Conservation (phyloP, 2,797 vertebrate species). For the Hylomyscus alleni region DNA sequence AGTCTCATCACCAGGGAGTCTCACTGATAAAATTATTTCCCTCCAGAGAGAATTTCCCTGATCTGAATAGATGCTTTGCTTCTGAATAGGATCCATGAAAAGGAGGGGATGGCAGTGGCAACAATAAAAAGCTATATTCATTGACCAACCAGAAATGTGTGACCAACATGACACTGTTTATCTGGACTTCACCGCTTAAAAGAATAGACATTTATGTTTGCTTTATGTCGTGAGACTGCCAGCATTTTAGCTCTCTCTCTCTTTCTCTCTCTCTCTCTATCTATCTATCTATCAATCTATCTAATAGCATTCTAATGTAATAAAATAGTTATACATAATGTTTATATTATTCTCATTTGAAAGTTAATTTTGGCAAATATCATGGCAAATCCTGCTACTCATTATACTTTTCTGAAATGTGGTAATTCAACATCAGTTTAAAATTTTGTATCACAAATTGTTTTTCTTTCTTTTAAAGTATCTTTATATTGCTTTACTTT, state of each 20-base stretch:
- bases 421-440: slow-evolving; percentile 10
- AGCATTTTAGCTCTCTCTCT: slow-evolving; percentile 32
- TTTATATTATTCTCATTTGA: slow-evolving; percentile 18
- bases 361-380: slow-evolving; percentile 15
- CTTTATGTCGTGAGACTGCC: slow-evolving; percentile 72
- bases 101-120: slow-evolving; percentile 70
- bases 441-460: slow-evolving; percentile 48
- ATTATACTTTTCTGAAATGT: not conserved
- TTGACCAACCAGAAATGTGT: slow-evolving; percentile 84
- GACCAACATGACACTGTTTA: slow-evolving; percentile 86
- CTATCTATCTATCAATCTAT: too few species aligned
- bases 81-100: slow-evolving; percentile 90
- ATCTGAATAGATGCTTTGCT: slow-evolving; percentile 90
- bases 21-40: slow-evolving; percentile 91
- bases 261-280: not conserved
- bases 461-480: slow-evolving; percentile 57
- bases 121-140: slow-evolving; percentile 87
- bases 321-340: not conserved
- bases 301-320: not conserved
- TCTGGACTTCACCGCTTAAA: slow-evolving; percentile 82
- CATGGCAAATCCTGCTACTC: not conserved
- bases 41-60: slow-evolving; percentile 90
- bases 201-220: slow-evolving; percentile 79
- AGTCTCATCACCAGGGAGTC: slow-evolving; percentile 92
- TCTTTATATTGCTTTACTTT: not conserved